A percentile compares a stretch with the other conserved stretches of the same genome.
Evolutionary conservation across 2,888 invertebrate species (phyloP).

Genomic region (Eurytoma adleriae): DNA sequence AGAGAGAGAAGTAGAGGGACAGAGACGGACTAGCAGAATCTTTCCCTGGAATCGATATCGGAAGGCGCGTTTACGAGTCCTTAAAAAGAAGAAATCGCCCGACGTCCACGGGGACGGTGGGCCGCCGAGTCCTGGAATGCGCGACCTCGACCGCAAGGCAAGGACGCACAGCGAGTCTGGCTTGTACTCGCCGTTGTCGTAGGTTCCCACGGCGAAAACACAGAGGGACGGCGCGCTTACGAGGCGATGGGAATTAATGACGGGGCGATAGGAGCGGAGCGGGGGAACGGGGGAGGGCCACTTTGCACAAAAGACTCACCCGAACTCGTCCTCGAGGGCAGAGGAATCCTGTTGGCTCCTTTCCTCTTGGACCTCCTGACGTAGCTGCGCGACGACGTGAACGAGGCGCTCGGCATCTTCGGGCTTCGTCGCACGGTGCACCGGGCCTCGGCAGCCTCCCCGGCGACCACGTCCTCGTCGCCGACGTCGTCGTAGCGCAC

Average conservation of each 20-base stretch:
- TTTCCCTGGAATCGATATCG: conserved; percentile 55
- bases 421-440: neutral
- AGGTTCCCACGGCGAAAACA: conserved; percentile 43
- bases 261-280: conserved; percentile 7
- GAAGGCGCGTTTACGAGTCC: conserved; percentile 11
- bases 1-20: conserved; percentile 40
- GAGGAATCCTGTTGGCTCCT: conserved; percentile 91
- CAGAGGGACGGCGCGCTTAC: conserved; percentile 41
- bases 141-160: neutral
- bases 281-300: conserved; percentile 39
- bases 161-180: conserved; percentile 43
- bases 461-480: conserved; percentile 13
- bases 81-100: too few relatives aligned
- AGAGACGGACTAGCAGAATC: conserved; percentile 39
- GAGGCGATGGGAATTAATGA: conserved; percentile 26
- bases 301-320: conserved; percentile 78
- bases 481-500: conserved; percentile 36
- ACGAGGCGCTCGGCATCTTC: conserved; percentile 96
- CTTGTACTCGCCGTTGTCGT: conserved; percentile 12
- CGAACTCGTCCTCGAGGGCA: conserved; percentile 88
- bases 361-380: conserved; percentile 94
- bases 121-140: neutral
- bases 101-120: too few relatives aligned
- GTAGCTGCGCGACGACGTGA: conserved; percentile 94
- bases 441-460: neutral